Evolutionary conservation across 2,888 invertebrate genomes (phyloP), one percentile per base, ranked within the genome.

Genomic region (Hololepta plana): DNA sequence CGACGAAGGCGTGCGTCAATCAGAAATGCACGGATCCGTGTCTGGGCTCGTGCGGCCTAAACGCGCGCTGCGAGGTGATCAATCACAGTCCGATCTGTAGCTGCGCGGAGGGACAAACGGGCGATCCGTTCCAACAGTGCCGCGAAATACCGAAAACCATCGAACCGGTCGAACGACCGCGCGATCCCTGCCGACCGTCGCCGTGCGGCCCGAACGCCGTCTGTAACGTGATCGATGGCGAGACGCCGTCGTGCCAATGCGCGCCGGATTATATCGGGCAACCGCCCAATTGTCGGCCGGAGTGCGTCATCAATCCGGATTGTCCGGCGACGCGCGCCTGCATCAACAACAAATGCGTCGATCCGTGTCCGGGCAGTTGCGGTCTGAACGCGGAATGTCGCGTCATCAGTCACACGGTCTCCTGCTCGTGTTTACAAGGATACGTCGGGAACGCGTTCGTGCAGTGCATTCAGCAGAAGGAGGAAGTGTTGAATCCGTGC

Each of bases 371-470:
- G 20, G 80, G 76, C 19, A 74, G 75, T 15, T 84, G 84, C 49
- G 82, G 82, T 20, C 58, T 72, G 8, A 73, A 77, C 44, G 75
- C 82, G 4, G 77, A 79, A 40, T 85, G 84, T 43, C 62, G 70
- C 26, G 72, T 84, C 12, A 72, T 81, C 4, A 73, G 74, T 35
- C 80, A 84, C 42, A 72, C 75, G 2, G 81, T 82, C 1, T 74
- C 77, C 2, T 87, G 87, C 44, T 72, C 68, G 4, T 90, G 88
- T 45, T 62, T 64, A 13, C 53, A 62, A 15, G 79, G 77, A 37
- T 82, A 63, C 47, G 73, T 72, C 5, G 88, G 87, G 32, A 77
- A 84, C 57, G 79, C 84, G 24, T 82, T 82, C 41, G 66, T 79
- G 17, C 79, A 80, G 45, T 84, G 84, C 45, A 53, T 72, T 27